Evolutionary conservation across 2,113 vertebrate genomes (phyloP).

Genomic region (Grammomys surdaster): DNA sequence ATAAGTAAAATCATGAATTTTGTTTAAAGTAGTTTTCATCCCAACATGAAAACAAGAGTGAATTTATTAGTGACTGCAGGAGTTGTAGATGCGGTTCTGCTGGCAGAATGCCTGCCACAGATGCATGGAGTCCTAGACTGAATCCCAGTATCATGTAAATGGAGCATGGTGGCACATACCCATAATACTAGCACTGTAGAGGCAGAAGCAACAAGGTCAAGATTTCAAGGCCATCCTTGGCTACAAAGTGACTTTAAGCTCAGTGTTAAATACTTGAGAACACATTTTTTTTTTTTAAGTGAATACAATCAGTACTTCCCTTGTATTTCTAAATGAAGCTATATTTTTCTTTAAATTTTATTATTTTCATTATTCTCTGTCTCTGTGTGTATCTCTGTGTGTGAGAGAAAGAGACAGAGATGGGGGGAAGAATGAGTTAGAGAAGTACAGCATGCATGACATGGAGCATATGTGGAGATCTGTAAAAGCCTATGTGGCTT

Average conservation of each 20-base stretch:
- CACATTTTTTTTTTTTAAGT: neutral
- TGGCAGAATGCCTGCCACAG: neutral
- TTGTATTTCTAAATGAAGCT: neutral
- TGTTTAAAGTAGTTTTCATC: neutral
- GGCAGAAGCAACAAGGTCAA: neutral
- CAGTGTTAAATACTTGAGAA: neutral
- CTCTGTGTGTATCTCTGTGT: neutral
- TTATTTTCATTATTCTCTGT: neutral
- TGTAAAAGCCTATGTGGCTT: neutral
- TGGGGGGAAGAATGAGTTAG: neutral
- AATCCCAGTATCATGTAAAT: neutral
- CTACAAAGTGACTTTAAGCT: neutral
- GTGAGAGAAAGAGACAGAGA: neutral
- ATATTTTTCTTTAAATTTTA: neutral
- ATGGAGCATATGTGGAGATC: neutral
- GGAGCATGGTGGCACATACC: neutral
- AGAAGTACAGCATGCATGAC: neutral
- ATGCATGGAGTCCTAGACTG: neutral
- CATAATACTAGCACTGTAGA: neutral
- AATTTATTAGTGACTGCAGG: neutral
- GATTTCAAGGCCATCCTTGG: neutral
- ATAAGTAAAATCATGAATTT: neutral
- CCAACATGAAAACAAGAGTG: neutral
- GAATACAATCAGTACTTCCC: neutral
- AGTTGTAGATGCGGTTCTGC: neutral